phyloP scores from a whole-genome alignment of 2,888 invertebrate species.

The Leptinotarsa haldemani region DNA sequence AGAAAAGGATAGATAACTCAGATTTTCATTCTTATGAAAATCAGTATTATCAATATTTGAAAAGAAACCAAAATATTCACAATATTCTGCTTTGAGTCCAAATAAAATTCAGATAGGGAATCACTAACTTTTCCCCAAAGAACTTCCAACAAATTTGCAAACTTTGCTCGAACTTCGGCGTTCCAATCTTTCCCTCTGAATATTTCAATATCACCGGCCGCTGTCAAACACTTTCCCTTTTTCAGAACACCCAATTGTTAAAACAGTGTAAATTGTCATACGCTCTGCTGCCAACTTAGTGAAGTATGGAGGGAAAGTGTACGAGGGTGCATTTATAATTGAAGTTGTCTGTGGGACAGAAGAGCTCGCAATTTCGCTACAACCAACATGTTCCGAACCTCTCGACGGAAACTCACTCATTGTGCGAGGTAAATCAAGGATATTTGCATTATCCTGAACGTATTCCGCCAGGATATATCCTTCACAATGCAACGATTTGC shows the following conservation, averaged over 20 bases:
- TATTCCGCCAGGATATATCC: constrained; percentile 40
- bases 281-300: constrained; percentile 31
- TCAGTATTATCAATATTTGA: too few relatives aligned
- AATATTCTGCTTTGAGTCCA: too few relatives aligned
- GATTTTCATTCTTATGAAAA: too few relatives aligned
- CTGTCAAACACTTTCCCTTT: constrained; percentile 28
- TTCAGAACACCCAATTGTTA: constrained; percentile 29
- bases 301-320: constrained; percentile 30
- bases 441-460: constrained; percentile 51
- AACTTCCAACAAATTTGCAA: constrained; percentile 6
- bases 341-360: constrained; percentile 51
- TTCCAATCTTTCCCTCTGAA: constrained; percentile 28
- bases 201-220: constrained; percentile 35
- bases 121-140: background rate
- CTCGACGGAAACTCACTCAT: constrained; percentile 46
- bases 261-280: constrained; percentile 41
- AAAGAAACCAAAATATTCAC: too few relatives aligned
- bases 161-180: constrained; percentile 6
- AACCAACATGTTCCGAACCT: constrained; percentile 49
- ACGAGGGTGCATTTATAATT: constrained; percentile 55
- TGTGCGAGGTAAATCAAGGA: constrained; percentile 53
- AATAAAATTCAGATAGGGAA: background rate
- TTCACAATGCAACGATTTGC: constrained; percentile 42
- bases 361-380: constrained; percentile 54
- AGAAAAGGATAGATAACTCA: too few relatives aligned